Conservation (phyloP, 1,140 invertebrate genomes). For the Mactra quadrangularis region DNA sequence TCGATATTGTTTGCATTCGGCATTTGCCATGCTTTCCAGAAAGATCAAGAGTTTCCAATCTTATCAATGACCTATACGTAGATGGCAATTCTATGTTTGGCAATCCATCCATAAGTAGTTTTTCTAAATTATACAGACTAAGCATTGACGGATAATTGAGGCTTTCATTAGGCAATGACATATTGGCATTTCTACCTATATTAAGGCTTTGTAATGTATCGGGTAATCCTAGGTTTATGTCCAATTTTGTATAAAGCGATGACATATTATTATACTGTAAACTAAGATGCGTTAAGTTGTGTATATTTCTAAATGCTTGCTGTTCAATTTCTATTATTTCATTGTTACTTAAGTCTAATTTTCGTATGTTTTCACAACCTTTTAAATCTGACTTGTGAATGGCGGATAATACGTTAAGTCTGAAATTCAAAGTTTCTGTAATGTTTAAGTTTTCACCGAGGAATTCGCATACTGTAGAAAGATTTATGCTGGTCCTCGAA, state of each 20-base stretch:
- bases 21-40: constrained; percentile 1
- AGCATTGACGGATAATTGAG: not conserved
- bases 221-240: not conserved
- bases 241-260: not conserved
- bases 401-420: not conserved
- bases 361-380: not conserved
- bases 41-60: not conserved
- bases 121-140: not conserved
- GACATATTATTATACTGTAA: not conserved
- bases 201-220: not conserved
- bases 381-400: not conserved
- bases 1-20: not conserved
- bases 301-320: not conserved
- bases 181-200: not conserved
- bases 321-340: not conserved
- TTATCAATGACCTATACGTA: not conserved
- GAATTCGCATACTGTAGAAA: no score
- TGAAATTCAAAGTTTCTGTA: not conserved
- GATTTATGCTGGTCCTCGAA: no score
- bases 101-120: constrained; percentile 12
- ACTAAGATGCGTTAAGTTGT: not conserved
- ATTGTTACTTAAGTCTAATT: constrained; percentile 9
- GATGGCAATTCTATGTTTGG: not conserved
- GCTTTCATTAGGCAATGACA: not conserved
- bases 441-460: no score